Evolutionary conservation across 2,888 invertebrate species (phyloP).

Genomic region (Acronicta aceris): DNA sequence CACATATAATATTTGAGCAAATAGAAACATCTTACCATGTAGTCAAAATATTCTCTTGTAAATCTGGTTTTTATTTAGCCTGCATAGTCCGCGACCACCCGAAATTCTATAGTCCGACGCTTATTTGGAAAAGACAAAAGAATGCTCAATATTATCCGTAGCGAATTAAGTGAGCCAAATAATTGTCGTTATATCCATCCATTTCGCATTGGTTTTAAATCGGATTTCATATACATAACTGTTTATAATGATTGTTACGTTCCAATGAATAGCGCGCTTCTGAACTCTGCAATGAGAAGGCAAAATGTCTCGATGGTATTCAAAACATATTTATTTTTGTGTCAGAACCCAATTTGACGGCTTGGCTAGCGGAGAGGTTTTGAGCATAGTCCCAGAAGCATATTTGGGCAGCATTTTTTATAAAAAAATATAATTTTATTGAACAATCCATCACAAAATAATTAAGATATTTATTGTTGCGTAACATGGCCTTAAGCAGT

Average conservation of each 20-base stretch:
- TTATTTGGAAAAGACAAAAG: slow-evolving; percentile 75
- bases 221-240: slow-evolving; percentile 43
- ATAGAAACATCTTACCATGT: no score
- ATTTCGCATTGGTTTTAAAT: slow-evolving; percentile 44
- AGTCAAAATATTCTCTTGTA: no score
- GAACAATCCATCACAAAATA: no score
- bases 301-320: slow-evolving; percentile 1
- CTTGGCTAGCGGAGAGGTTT: no score
- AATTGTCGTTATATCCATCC: slow-evolving; percentile 61
- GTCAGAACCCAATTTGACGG: no score
- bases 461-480: no score
- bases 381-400: no score
- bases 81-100: slow-evolving; percentile 28
- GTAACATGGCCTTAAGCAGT: no score
- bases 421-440: no score
- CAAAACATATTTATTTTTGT: no score
- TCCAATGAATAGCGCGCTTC: slow-evolving; percentile 35
- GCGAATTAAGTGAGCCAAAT: slow-evolving; percentile 63
- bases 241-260: slow-evolving; percentile 33
- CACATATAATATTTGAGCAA: no score
- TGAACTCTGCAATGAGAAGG: slow-evolving; percentile 10
- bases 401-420: no score
- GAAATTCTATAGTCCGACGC: slow-evolving; percentile 65
- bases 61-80: not conserved
- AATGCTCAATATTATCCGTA: slow-evolving; percentile 61